phyloP scores from a whole-genome alignment of 2,888 invertebrate species.

The Catocala nupta region DNA sequence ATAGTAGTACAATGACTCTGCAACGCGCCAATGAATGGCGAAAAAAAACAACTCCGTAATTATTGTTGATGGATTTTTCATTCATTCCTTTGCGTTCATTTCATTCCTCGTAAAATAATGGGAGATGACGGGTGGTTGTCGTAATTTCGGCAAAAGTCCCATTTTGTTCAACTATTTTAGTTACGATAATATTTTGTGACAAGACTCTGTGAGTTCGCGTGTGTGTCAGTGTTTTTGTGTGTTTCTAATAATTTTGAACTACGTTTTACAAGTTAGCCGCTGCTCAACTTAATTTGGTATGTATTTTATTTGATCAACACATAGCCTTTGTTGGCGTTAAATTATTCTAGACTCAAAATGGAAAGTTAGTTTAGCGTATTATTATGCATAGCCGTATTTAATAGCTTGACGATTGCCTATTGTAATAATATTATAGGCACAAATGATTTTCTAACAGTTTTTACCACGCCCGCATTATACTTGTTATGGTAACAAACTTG shows the following conservation, averaged over 20 bases:
- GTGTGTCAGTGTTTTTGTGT: slow-evolving; percentile 50
- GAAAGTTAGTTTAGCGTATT: slow-evolving; percentile 39
- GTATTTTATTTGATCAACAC: slow-evolving; percentile 41
- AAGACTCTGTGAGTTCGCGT: slow-evolving; percentile 47
- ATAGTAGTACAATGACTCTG: slow-evolving; percentile 8
- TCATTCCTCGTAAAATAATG: slow-evolving; percentile 56
- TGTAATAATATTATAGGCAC: slow-evolving; percentile 21
- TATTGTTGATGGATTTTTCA: slow-evolving; percentile 38
- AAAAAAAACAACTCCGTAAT: slow-evolving; percentile 27
- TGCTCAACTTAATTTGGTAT: slow-evolving; percentile 51
- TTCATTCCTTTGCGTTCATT: slow-evolving; percentile 48
- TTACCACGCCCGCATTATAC: slow-evolving; percentile 39
- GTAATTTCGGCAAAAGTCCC: slow-evolving; percentile 47
- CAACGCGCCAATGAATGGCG: slow-evolving; percentile 40
- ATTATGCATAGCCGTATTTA: slow-evolving; percentile 29
- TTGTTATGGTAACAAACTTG: not conserved
- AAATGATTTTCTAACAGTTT: slow-evolving; percentile 7
- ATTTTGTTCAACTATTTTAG: slow-evolving; percentile 53
- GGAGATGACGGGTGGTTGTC: slow-evolving; percentile 47
- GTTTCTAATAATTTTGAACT: slow-evolving; percentile 41
- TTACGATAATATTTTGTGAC: slow-evolving; percentile 51
- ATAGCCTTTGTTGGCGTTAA: slow-evolving; percentile 32
- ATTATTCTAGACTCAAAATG: slow-evolving; percentile 32
- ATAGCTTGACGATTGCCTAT: slow-evolving; percentile 13
- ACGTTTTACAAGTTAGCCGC: slow-evolving; percentile 41